Evolutionary conservation across 2,888 invertebrate genomes (phyloP).

Genomic region (Agonopterix heracliana): DNA sequence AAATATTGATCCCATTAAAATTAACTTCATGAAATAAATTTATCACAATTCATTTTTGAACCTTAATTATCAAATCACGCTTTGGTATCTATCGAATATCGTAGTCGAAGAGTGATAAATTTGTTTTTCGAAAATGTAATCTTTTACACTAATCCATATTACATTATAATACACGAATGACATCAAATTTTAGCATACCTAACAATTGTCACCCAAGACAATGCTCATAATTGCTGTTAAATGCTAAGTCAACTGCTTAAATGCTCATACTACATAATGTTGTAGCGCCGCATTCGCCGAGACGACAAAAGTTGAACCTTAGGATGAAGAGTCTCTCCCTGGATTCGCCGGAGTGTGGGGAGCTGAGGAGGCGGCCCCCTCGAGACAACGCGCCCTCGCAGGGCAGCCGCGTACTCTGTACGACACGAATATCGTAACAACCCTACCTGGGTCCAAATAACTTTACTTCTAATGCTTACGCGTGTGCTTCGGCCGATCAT

Average conservation of each 20-base stretch:
- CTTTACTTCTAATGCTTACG: constrained; percentile 16
- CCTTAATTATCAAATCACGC: too few species aligned
- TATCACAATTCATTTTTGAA: too few species aligned
- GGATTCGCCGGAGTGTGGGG: constrained; percentile 96
- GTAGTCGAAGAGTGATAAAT: too few species aligned
- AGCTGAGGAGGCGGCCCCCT: constrained; percentile 81
- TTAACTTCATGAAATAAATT: too few species aligned
- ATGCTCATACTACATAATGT: constrained; percentile 61
- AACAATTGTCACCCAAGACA: too few species aligned
- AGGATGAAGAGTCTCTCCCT: constrained; percentile 98
- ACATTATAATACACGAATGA: constrained; percentile 3
- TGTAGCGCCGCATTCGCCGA: constrained; percentile 96
- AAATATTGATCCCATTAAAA: too few species aligned
- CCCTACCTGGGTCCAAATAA: constrained; percentile 54
- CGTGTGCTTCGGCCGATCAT: neutral
- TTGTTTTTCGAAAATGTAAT: too few species aligned
- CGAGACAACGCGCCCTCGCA: constrained; percentile 63
- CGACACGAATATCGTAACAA: constrained; percentile 69
- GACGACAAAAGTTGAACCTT: constrained; percentile 96
- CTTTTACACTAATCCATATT: constrained; percentile 1
- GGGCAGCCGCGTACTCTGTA: constrained; percentile 80
- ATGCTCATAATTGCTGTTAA: too few species aligned
- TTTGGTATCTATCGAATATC: too few species aligned
- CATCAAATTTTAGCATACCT: too few species aligned
- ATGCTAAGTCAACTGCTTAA: constrained; percentile 16